Conservation (phyloP, 2,888 invertebrate genomes). For the Drosophila bunnanda region DNA sequence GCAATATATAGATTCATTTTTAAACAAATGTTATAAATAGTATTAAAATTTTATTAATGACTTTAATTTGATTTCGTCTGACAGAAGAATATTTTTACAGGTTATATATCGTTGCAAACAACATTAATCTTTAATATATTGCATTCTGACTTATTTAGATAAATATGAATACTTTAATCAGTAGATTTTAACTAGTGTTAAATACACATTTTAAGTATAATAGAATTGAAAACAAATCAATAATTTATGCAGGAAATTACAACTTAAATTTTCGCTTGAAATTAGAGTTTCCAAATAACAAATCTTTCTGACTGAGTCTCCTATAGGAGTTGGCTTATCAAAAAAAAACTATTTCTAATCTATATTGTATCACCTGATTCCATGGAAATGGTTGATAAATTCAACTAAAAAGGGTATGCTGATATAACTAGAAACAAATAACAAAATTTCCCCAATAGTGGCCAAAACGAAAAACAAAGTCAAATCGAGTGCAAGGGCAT, state of each 20-base stretch:
- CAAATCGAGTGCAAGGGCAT: conserved; percentile 29
- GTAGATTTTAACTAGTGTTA: not conserved
- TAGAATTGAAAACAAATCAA: not conserved
- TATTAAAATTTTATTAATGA: no score
- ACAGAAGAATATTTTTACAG: no score
- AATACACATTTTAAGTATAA: not conserved
- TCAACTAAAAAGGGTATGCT: not conserved
- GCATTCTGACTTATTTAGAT: no score
- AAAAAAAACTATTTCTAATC: not conserved
- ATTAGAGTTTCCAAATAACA: not conserved
- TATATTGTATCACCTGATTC: not conserved
- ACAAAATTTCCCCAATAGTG: not conserved
- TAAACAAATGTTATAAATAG: no score
- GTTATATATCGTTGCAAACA: no score
- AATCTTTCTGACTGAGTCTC: no score
- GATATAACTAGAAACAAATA: not conserved
- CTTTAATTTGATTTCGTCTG: no score
- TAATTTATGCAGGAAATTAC: no score
- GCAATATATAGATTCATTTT: no score
- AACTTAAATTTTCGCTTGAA: not conserved
- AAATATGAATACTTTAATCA: not conserved
- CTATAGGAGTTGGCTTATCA: not conserved
- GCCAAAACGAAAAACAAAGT: conserved; percentile 17
- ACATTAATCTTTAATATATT: no score
- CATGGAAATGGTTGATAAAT: not conserved